Evolutionary conservation across 2,888 invertebrate genomes (phyloP), one percentile per base, ranked within the genome.

Genomic region (Tryphoninae sp.): DNA sequence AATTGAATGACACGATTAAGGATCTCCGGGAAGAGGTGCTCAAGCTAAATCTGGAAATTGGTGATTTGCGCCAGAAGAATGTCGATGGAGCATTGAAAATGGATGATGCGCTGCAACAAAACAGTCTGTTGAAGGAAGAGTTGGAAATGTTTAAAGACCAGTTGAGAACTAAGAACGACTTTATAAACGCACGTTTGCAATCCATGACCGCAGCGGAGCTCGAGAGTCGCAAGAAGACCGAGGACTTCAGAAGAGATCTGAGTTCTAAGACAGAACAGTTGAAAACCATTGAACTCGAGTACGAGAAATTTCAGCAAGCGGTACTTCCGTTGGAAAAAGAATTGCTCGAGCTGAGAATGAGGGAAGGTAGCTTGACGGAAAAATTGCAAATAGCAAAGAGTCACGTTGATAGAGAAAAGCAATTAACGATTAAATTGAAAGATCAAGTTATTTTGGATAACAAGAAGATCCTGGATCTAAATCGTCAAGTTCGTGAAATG

Each of bases 401-500:
- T 62, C 90, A 92, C 58, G 88, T 90, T 0, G 91, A 92, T 65
- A 86, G 91, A 0, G 92, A 91, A 67, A 91, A 92, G 64, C 89
- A 89, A 51, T 79, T 91, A n/a, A 87, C 90, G 0, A 87, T 89
- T 58, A 91, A 91, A 69, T 55, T 91, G 13, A 92, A 91, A 58
- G 91, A 92, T 78, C 91, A 92, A 71, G 91, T 92, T 6, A 91
- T 92, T 16, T 53, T 91, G 22, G 92, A 91, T 40, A 91, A 90
- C 67, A 94, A 94, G 84, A 93, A 94, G 64, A 95, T 96, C 82
- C 94, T 95, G 89, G 96, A 97, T 92, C 91, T 97, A 49, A 96
- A 96, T 87, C 93, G 96, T 58, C 96, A 97, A 90, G 96, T 96
- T 11, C 95, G 95, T 85, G 96, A 96, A 92, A 96, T 96, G 96